Conservation (phyloP, 1,140 invertebrate species). For the Cephus cinctus region DNA sequence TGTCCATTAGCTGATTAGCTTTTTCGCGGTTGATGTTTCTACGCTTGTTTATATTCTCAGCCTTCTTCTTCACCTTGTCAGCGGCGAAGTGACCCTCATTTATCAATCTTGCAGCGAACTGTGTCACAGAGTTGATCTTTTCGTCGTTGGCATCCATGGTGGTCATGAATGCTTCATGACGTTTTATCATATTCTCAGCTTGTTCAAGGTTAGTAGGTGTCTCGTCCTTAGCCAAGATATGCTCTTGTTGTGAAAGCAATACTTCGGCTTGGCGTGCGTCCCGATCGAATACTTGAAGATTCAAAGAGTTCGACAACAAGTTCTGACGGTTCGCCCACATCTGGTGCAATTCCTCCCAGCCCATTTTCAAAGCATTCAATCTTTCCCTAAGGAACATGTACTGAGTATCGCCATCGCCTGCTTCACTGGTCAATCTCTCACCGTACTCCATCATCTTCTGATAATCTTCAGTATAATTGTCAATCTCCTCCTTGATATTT, state of each 20-base stretch:
- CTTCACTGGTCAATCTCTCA: constrained; percentile 86
- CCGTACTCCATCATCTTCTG: constrained; percentile 99
- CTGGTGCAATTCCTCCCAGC: constrained; percentile 97
- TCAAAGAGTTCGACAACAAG: constrained; percentile 89
- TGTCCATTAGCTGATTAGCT: constrained; percentile 88
- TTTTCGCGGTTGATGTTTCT: constrained; percentile 87
- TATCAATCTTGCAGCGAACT: constrained; percentile 86
- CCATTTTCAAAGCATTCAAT: constrained; percentile 95
- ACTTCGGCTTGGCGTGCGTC: constrained; percentile 98
- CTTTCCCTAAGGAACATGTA: constrained; percentile 98
- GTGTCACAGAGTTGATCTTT: constrained; percentile 93
- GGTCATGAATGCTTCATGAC: constrained; percentile 97
- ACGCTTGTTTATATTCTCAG: constrained; percentile 89
- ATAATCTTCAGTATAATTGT: constrained; percentile 98
- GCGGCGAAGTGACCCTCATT: constrained; percentile 89
- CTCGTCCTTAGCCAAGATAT: constrained; percentile 92
- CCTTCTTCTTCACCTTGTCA: constrained; percentile 95
- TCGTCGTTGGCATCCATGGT: constrained; percentile 99
- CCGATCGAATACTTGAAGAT: constrained; percentile 92
- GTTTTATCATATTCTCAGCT: constrained; percentile 95
- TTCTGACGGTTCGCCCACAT: constrained; percentile 99
- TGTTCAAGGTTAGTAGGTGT: constrained; percentile 93
- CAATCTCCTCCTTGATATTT: constrained; percentile 97
- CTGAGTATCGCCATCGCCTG: constrained; percentile 91
- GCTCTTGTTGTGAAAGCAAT: constrained; percentile 96